Conservation (phyloP, 2,888 invertebrate species). For the Liodrosophila aerea region DNA sequence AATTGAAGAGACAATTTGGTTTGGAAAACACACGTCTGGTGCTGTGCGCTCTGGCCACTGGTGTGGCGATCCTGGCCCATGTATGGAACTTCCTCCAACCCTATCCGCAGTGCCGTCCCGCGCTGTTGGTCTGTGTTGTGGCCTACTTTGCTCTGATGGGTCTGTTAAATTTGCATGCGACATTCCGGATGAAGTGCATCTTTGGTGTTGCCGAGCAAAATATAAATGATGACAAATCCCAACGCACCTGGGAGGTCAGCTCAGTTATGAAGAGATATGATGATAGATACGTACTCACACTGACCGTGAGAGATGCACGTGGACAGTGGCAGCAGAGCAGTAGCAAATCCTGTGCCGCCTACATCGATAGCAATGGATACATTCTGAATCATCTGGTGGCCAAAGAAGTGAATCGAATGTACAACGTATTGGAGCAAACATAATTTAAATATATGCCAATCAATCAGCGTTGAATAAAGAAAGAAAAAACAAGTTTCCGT, state of each 20-base stretch:
- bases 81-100: slow-evolving; percentile 98
- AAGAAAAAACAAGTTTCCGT: too few species aligned
- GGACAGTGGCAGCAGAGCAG: slow-evolving; percentile 87
- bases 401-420: slow-evolving; percentile 90
- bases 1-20: slow-evolving; percentile 93
- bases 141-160: slow-evolving; percentile 97
- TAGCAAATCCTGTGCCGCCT: slow-evolving; percentile 93
- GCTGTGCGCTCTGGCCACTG: slow-evolving; percentile 95
- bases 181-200: slow-evolving; percentile 96
- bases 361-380: slow-evolving; percentile 93
- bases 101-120: slow-evolving; percentile 95
- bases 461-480: not conserved
- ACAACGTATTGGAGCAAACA: slow-evolving; percentile 86
- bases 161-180: slow-evolving; percentile 94
- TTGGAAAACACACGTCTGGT: slow-evolving; percentile 95
- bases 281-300: slow-evolving; percentile 93
- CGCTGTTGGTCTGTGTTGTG: slow-evolving; percentile 90
- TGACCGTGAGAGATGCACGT: slow-evolving; percentile 88
- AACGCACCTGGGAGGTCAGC: slow-evolving; percentile 93
- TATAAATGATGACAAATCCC: slow-evolving; percentile 85
- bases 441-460: slow-evolving; percentile 19
- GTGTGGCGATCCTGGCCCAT: slow-evolving; percentile 95
- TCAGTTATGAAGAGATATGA: slow-evolving; percentile 97
- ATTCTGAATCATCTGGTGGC: slow-evolving; percentile 90
- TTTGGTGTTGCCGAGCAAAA: slow-evolving; percentile 95